phyloP scores from a whole-genome alignment of 2,113 vertebrate genomes.

The Puffinus mauretanicus region DNA sequence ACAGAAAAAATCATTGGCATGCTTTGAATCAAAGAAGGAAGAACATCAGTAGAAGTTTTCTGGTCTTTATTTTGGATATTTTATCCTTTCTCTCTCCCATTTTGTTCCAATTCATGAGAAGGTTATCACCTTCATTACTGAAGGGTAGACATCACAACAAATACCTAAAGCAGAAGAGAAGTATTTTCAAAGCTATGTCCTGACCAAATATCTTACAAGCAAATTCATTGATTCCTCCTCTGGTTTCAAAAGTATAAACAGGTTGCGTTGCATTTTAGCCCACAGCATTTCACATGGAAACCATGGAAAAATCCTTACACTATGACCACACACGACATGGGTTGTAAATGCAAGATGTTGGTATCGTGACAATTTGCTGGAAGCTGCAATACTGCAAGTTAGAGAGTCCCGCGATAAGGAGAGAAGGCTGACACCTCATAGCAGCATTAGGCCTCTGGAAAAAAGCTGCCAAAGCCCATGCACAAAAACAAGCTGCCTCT shows the following conservation, averaged over 20 bases:
- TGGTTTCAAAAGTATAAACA: background rate
- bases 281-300: background rate
- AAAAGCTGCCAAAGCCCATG: background rate
- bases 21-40: background rate
- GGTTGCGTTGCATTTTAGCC: background rate
- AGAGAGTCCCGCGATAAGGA: background rate
- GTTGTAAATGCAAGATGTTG: background rate
- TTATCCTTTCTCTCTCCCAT: background rate
- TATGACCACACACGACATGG: accelerated
- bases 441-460: background rate
- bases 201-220: background rate
- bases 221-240: background rate
- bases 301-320: background rate
- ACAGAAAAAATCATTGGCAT: background rate
- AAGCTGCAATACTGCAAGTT: background rate
- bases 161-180: background rate
- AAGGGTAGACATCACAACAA: background rate
- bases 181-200: background rate
- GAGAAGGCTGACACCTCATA: background rate
- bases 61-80: background rate
- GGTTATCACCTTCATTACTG: background rate
- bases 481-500: background rate
- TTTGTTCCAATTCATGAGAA: background rate
- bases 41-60: background rate
- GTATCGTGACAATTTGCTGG: background rate